These are phyloP conservation scores for Macrophya annulata DNA, from an alignment of 2,888 invertebrate species.

Conservation along the genomic window DNA sequence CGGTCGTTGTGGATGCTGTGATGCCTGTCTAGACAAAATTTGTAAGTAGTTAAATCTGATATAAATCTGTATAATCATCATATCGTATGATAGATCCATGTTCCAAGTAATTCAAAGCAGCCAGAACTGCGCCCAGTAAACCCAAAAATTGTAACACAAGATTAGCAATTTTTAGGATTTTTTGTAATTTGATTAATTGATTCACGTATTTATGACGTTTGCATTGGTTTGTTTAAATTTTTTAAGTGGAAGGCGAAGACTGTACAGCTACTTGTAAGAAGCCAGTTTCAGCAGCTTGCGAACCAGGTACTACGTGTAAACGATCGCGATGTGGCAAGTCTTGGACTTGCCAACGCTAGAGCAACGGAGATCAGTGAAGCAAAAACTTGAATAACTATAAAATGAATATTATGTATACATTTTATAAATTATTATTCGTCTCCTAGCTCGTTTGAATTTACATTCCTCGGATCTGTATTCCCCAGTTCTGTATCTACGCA, in stretches of 20 bases:
- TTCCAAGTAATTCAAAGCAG: neutral
- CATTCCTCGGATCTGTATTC: neutral
- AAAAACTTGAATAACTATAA: neutral
- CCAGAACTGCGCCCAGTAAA: neutral
- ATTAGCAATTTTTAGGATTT: no score
- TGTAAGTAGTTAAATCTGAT: neutral
- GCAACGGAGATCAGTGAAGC: neutral
- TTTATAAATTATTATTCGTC: neutral
- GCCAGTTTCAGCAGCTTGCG: neutral
- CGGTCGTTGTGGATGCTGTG: constrained; percentile 21
- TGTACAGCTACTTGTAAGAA: neutral
- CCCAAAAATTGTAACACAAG: no score
- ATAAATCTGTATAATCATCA: neutral
- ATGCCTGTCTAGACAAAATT: constrained; percentile 9
- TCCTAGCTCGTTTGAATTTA: neutral
- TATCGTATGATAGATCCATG: neutral
- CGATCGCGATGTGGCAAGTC: neutral
- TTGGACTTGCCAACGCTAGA: constrained; percentile 12
- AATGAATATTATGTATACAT: neutral
- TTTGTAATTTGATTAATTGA: neutral
- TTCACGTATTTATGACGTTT: neutral
- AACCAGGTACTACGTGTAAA: constrained; percentile 16
- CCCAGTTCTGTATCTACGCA: neutral
- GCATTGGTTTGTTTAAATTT: neutral
- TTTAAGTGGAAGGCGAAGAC: constrained; percentile 3